Percentiles rank a stretch among this genome's conserved stretches.
phyloP scores from a whole-genome alignment of 2,113 vertebrate species.

The Terrapene triunguis region DNA sequence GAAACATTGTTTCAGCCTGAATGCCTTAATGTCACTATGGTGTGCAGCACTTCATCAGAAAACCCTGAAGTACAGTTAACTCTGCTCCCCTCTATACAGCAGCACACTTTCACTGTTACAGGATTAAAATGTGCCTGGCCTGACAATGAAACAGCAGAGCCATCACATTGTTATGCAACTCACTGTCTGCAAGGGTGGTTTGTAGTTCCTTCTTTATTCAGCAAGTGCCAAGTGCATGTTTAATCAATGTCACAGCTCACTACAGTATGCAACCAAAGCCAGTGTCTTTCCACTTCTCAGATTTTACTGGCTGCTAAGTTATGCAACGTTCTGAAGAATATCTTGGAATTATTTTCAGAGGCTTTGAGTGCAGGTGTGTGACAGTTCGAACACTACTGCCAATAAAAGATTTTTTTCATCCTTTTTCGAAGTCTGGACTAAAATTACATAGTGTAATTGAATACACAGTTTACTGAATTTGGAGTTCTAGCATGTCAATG shows the following conservation, averaged over 20 bases:
- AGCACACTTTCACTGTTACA: slow-evolving; percentile 4
- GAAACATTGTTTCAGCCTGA: slow-evolving; percentile 66
- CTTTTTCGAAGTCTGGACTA: slow-evolving; percentile 59
- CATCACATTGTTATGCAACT: slow-evolving; percentile 75
- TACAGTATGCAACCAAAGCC: slow-evolving; percentile 71
- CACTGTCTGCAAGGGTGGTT: slow-evolving; percentile 77
- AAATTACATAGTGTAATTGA: slow-evolving; percentile 62
- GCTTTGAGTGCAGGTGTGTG: slow-evolving; percentile 74
- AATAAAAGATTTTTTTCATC: slow-evolving; percentile 51
- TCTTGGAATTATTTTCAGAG: slow-evolving; percentile 74
- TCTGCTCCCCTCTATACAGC: slow-evolving; percentile 35
- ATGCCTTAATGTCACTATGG: slow-evolving; percentile 68
- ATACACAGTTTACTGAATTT: slow-evolving; percentile 35
- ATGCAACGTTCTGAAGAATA: slow-evolving; percentile 83
- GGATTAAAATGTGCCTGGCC: slow-evolving; percentile 72
- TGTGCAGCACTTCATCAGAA: slow-evolving; percentile 60
- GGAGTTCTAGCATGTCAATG: slow-evolving; percentile 71
- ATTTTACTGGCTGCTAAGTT: slow-evolving; percentile 77
- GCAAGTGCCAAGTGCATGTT: slow-evolving; percentile 79
- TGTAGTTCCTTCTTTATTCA: slow-evolving; percentile 76
- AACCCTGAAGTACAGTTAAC: slow-evolving; percentile 50
- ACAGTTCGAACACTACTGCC: slow-evolving; percentile 23
- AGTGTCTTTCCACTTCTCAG: slow-evolving; percentile 56
- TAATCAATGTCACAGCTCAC: slow-evolving; percentile 80
- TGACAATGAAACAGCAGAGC: slow-evolving; percentile 76